Base-by-base conservation (phyloP, 2,113 vertebrate species). In the Bostrychus sinensis region DNA sequence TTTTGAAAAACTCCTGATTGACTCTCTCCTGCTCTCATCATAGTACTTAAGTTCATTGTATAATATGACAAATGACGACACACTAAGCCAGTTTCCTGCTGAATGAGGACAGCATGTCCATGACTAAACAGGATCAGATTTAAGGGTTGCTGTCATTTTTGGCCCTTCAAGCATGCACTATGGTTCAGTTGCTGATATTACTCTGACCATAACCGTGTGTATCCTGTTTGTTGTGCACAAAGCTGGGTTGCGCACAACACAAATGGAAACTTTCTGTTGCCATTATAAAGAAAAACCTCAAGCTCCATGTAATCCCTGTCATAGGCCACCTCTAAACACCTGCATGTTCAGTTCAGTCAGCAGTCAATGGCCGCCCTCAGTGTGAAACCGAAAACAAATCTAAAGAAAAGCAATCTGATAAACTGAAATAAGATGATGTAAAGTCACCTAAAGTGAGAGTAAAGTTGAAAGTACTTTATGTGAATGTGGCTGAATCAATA, bases 261-360 rank as follows among this genome's bases (percentile, higher is more conserved):
- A 80, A 76, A 80, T 70, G 78, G 82, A 89, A 87, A 89, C 62
- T 80, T 83, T 81, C 71, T 70, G 72, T 72, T 50, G 75, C 67
- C 82, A 72, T 86, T 78, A 78, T 71, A 72, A 80, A 69, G 75
- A 63, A 64, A 62, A 62, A 64, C 83, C 72, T 88, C 85, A 89
- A 77, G 77, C 71, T 61, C 38, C 20, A 30, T 70, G 75, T 86
- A 86, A 89, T 88, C 84, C 75, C 20, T 16, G 34, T 69, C 72
- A 62, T 78, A 63, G 43, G 59, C 74, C 71, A n/a, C 14, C 41
- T 63, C 56, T 25, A 42, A 70, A 84, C 81, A 82, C 80, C 81
- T 88, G 77, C 62, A 77, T 43, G 9, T 67, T 83, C 56, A 28
- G 36, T 69, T 62, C 70, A 38, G 53, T 66, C 75, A 62, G 64